Conservation (phyloP, 2,888 invertebrate genomes). For the Chrysopilus asiliformis region DNA sequence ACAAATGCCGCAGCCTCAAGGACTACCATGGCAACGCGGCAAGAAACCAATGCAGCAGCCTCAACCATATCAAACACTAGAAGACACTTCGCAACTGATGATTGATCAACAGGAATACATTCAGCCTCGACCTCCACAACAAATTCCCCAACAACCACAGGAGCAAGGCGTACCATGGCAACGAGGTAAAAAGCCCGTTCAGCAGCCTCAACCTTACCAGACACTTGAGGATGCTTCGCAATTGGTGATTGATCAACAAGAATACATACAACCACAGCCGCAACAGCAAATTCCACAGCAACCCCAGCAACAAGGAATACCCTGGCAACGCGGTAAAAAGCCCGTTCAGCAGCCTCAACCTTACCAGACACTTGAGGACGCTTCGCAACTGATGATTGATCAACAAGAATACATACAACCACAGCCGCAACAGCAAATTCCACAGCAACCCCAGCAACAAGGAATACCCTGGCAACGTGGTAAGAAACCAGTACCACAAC, state of each 20-base stretch:
- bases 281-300: no score
- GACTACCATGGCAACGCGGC: conserved; percentile 32
- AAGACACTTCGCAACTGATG: no score
- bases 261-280: no score
- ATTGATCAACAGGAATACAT: conserved; percentile 20
- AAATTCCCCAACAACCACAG: conserved; percentile 28
- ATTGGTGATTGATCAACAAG: no score
- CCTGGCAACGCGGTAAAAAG: conserved; percentile 31
- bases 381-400: no score
- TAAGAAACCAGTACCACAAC: conserved; percentile 21
- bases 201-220: conserved; percentile 21
- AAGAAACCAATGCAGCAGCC: no score
- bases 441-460: conserved; percentile 29
- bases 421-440: no score
- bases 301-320: conserved; percentile 31
- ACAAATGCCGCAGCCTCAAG: conserved; percentile 28
- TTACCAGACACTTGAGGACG: conserved; percentile 21
- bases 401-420: no score
- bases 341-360: conserved; percentile 14
- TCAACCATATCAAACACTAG: no score
- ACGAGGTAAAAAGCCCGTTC: conserved; percentile 27
- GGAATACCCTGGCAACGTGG: conserved; percentile 34
- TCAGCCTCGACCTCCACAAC: no score
- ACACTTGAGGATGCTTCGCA: conserved; percentile 19
- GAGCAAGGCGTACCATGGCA: conserved; percentile 35